Base-by-base conservation (phyloP, 1,140 invertebrate species). In the Rhynchophorus ferrugineus region DNA sequence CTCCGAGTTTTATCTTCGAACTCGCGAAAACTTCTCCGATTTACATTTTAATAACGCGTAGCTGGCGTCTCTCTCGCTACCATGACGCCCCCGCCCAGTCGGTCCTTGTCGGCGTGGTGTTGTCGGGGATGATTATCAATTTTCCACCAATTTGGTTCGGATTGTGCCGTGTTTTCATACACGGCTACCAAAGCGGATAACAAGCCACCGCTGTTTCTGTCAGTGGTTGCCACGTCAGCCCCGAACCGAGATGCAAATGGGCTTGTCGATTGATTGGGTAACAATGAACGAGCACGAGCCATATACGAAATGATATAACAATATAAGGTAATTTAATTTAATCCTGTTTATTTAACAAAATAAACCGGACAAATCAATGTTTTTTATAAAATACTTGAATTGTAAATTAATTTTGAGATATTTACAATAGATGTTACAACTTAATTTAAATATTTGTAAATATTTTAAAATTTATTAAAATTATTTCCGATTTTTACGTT, bases 131-230 rank as follows among this genome's bases (percentile, higher is more conserved):
- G 61, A 66, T 66, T 66, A 66, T 66, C 64, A 66, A 66, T 66
- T 66, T 66, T 66, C 63, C 63, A 59, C 64, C 64, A 66, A 66
- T 66, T 66, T 66, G 64, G 59, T 61, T 64, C 57, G 60, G 61
- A 63, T 66, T 59, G 59, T 63, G 61, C 53, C 48, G 45, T 61
- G 57, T 60, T 63, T 59, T 60, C 24, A 29, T 29, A 29, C 24
- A 29, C 24, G 49, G 50, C 33, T 55, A 59, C 54, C 59, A 62
- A 60, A 55, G 54, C 54, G 52, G 44, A 51, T 56, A 52, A 52
- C 49, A 29, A 29, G 24, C 24, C 24, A 29, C 11, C 24, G 24
- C 5, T 29, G 24, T 29, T 5, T 29, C 24, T 29, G 24, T 29
- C 24, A 29, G 24, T 5, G 5, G 24, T 29, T 11, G 24, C 24